These are phyloP conservation scores for Paralichthys olivaceus DNA, from an alignment of 2,113 vertebrate species.

Conservation along the genomic window DNA sequence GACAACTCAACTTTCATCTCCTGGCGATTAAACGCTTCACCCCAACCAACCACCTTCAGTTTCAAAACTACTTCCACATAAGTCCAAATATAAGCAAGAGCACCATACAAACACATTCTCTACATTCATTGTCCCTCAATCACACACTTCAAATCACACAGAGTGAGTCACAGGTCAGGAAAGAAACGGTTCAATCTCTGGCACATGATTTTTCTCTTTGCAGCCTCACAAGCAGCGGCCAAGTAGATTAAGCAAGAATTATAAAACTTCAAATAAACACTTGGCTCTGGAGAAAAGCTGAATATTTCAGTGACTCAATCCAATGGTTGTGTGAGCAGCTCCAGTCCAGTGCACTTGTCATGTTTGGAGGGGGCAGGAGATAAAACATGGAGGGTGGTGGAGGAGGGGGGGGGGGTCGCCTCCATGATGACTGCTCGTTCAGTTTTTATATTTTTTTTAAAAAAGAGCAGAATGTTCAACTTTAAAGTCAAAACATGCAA, in stretches of 20 bases:
- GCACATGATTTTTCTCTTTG: constrained; percentile 4
- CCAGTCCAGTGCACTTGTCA: constrained; percentile 48
- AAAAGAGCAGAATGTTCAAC: not conserved
- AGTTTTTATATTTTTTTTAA: too few species aligned
- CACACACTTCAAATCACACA: not conserved
- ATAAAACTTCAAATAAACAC: constrained; percentile 55
- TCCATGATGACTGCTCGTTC: too few species aligned
- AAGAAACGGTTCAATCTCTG: constrained; percentile 23
- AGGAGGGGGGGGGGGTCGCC: too few species aligned
- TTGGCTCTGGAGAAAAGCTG: constrained; percentile 28
- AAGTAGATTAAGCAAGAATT: constrained; percentile 45
- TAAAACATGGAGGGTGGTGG: constrained; percentile 6
- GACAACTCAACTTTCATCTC: not conserved
- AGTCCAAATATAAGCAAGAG: not conserved
- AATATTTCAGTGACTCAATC: constrained; percentile 40
- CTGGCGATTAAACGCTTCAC: too few species aligned
- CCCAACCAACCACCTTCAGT: too few species aligned
- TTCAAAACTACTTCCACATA: too few species aligned
- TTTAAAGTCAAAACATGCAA: not conserved
- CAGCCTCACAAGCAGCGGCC: constrained; percentile 11
- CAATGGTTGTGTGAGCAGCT: not conserved
- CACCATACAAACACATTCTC: not conserved
- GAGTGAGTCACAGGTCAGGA: constrained; percentile 17
- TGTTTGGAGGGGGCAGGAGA: not conserved
- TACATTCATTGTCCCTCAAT: not conserved